These are phyloP conservation scores for Drosophila borborema DNA, from an alignment of 2,888 invertebrate species.

Conservation along the genomic window DNA sequence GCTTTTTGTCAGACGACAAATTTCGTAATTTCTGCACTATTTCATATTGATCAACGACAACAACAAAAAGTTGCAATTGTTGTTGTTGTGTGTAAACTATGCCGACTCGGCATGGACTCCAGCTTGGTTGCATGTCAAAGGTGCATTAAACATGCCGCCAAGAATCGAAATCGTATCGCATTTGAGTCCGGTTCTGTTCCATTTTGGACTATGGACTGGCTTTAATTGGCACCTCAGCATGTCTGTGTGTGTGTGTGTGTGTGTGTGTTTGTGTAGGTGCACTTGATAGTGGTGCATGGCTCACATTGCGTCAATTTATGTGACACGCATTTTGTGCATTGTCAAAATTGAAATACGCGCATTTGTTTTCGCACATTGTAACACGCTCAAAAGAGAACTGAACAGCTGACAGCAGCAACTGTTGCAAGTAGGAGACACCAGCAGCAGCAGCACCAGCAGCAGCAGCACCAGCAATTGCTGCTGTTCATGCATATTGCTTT, in stretches of 20 bases:
- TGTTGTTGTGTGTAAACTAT: constrained; percentile 67
- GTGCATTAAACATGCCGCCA: constrained; percentile 68
- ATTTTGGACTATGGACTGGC: constrained; percentile 26
- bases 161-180: constrained; percentile 48
- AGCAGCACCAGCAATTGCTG: constrained; percentile 19
- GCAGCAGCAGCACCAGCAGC: constrained; percentile 12
- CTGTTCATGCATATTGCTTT: constrained; percentile 27
- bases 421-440: constrained; percentile 2
- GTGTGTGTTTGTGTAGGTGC: constrained; percentile 42
- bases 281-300: constrained; percentile 43
- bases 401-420: constrained; percentile 45
- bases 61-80: constrained; percentile 8
- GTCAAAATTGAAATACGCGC: constrained; percentile 47
- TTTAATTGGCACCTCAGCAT: constrained; percentile 75
- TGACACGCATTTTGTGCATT: constrained; percentile 57
- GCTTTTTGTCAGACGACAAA: constrained; percentile 73
- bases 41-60: constrained; percentile 18
- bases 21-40: constrained; percentile 69
- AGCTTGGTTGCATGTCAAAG: constrained; percentile 69
- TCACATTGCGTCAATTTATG: constrained; percentile 46
- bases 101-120: constrained; percentile 54
- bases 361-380: constrained; percentile 70
- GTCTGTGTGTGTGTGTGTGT: not conserved
- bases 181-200: constrained; percentile 24
- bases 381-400: constrained; percentile 38